Percentiles rank a stretch among this genome's conserved stretches.
Conservation (phyloP, 2,797 vertebrate species). For the Sarcoramphus papa region DNA sequence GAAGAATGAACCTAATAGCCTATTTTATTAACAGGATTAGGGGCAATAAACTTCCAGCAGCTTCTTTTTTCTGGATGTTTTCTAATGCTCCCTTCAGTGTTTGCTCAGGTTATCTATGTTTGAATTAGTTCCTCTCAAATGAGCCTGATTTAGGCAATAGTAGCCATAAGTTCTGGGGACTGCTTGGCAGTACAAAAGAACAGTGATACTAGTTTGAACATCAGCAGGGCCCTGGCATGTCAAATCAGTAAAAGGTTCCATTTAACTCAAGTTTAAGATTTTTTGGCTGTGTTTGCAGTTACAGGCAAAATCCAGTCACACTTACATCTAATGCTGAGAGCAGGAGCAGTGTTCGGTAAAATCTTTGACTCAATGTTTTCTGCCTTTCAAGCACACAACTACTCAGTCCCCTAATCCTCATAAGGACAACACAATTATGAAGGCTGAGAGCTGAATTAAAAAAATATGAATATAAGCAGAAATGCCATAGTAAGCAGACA, state of each 20-base stretch:
- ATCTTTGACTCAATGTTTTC: neutral
- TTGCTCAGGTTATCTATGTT: neutral
- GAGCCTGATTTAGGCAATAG: neutral
- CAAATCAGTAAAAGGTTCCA: neutral
- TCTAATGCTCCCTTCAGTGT: neutral
- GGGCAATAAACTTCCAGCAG: neutral
- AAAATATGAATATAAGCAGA: neutral
- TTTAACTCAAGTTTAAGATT: neutral
- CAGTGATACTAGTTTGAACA: neutral
- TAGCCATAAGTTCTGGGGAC: neutral
- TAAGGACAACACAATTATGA: neutral
- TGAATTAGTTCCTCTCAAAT: neutral
- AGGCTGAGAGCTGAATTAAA: neutral
- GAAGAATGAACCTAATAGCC: neutral
- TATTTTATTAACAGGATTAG: neutral
- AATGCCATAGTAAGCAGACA: neutral
- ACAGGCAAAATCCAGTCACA: neutral
- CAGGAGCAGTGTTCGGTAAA: neutral
- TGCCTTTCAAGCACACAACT: neutral
- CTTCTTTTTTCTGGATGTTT: neutral
- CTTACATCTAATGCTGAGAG: neutral
- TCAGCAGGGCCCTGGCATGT: neutral
- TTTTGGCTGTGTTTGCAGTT: neutral
- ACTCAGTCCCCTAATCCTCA: neutral
- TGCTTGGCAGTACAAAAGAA: neutral